Evolutionary conservation across 1,140 invertebrate species (phyloP).

Genomic region (Bemisia tabaci): DNA sequence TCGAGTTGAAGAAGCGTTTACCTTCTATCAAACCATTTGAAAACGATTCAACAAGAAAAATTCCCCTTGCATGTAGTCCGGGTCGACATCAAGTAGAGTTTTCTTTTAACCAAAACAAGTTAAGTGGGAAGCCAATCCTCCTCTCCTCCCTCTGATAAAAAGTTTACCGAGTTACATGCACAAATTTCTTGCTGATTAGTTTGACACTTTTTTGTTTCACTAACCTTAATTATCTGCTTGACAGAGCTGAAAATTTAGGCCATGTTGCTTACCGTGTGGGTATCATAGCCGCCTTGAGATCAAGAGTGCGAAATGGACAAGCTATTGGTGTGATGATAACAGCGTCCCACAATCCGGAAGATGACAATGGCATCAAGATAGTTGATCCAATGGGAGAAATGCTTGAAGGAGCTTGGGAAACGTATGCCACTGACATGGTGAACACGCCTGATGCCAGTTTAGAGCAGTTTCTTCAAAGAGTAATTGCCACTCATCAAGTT

Average conservation of each 20-base stretch:
- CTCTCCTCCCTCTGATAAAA: no score
- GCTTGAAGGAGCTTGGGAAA: constrained; percentile 84
- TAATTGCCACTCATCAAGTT: constrained; percentile 46
- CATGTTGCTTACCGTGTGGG: constrained; percentile 90
- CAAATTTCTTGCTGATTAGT: no score
- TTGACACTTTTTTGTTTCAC: no score
- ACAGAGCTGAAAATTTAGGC: constrained; percentile 64
- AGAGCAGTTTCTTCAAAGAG: constrained; percentile 33
- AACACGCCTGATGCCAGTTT: constrained; percentile 47
- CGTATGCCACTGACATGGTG: constrained; percentile 66
- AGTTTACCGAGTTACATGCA: no score
- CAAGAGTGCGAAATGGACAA: constrained; percentile 55
- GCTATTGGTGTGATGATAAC: constrained; percentile 95
- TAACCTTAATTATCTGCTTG: no score
- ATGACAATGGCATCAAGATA: constrained; percentile 95
- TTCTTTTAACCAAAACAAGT: no score
- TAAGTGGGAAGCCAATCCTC: no score
- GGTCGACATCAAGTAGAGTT: no score
- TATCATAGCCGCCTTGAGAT: constrained; percentile 73
- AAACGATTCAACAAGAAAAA: no score
- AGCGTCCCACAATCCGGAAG: constrained; percentile 92
- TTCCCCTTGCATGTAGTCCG: no score
- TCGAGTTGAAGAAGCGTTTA: no score
- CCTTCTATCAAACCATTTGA: no score
- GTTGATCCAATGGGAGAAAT: constrained; percentile 94